phyloP scores from a whole-genome alignment of 2,888 invertebrate species.

The Lasioglossum vierecki region DNA sequence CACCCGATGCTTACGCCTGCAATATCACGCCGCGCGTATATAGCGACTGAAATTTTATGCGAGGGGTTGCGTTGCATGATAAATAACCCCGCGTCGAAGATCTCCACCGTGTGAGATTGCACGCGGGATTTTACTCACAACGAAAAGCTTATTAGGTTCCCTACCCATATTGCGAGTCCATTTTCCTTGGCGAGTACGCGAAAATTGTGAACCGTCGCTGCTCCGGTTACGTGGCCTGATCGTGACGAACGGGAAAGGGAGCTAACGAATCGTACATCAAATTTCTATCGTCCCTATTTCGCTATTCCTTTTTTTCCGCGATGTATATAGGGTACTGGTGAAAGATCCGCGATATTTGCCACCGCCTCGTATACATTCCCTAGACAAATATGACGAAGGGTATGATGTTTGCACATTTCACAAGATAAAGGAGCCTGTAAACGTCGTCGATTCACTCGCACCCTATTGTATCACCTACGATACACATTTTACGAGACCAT shows the following conservation, averaged over 20 bases:
- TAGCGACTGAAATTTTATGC: background rate
- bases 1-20: background rate
- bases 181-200: background rate
- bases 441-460: slow-evolving; percentile 65
- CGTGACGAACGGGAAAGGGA: no score
- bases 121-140: background rate
- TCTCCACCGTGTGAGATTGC: background rate
- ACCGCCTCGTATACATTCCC: slow-evolving; percentile 7
- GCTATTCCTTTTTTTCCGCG: background rate
- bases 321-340: background rate
- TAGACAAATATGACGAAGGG: slow-evolving; percentile 54
- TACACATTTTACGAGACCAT: slow-evolving; percentile 44
- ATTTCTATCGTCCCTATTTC: background rate
- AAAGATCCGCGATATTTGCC: slow-evolving; percentile 18
- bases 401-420: slow-evolving; percentile 60
- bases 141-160: background rate
- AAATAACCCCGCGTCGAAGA: background rate
- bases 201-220: background rate
- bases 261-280: background rate
- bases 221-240: no score
- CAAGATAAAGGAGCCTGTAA: slow-evolving; percentile 57
- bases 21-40: background rate
- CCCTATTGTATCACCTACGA: slow-evolving; percentile 55
- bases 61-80: slow-evolving; percentile 1
- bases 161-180: background rate